These are phyloP conservation scores for Poecilobothrus nobilitatus DNA, from an alignment of 2,888 invertebrate genomes.

Conservation along the genomic window DNA sequence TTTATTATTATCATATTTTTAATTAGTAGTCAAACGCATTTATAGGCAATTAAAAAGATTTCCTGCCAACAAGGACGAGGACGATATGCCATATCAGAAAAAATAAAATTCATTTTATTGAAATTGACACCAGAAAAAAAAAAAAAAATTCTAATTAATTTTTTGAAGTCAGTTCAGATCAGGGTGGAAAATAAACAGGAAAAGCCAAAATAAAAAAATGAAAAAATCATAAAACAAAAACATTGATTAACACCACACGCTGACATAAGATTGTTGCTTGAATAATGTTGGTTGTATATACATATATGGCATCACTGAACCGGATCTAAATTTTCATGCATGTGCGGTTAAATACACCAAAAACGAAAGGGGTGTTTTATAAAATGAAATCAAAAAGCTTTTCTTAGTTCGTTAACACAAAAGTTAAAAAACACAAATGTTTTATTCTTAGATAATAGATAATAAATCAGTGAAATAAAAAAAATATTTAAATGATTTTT, in stretches of 20 bases:
- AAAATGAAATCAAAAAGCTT: neutral
- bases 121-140: no score
- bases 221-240: no score
- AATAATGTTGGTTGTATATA: neutral
- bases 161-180: no score
- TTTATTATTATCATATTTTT: constrained; percentile 7
- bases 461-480: neutral
- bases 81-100: no score
- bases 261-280: neutral
- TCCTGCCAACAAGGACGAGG: neutral
- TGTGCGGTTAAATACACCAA: neutral
- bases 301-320: no score
- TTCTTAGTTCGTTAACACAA: neutral
- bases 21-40: constrained; percentile 10
- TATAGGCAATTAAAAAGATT: constrained; percentile 7
- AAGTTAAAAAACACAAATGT: no score
- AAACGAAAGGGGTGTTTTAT: neutral
- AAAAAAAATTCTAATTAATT: no score
- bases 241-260: neutral
- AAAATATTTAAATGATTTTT: no score
- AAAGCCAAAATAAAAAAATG: no score
- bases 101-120: no score
- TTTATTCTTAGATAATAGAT: neutral
- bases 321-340: neutral
- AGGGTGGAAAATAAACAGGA: no score